Evolutionary conservation across 2,888 invertebrate species (phyloP), one percentile per base, ranked within the genome.

Genomic region (Cataglyphis albicans): DNA sequence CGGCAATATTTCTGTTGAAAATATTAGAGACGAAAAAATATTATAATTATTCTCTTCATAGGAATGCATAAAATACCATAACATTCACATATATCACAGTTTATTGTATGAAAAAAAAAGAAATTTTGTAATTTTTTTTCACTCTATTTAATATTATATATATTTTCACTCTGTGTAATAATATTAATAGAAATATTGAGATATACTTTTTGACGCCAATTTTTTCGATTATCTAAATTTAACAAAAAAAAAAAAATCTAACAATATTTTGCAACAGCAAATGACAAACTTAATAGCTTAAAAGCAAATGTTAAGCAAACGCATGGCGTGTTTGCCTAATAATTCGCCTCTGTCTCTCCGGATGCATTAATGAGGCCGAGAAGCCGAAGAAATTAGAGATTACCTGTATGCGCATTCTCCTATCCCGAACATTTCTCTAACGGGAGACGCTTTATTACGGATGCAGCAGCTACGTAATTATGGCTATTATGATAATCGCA

Each of bases 401-500:
- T 78, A 78, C 59, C 78, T 78, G 48, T 70, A 78, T 59, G 63
- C 63, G 44, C 44, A 12, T 59, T 21, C 41, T 25, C 21, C 48
- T 12, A 29, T n/a, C 18, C 41, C 63, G 12, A 5, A 15, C 57
- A 48, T 48, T 48, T 48, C 44, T 44, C 72, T 35, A 59, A 41
- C 68, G 41, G 67, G 21, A 32, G 41, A 57, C 84, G 84, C 84
- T 87, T 86, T 89, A 90, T 86, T 88, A 83, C 82, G 75, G 61
- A 87, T 82, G 83, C 86, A 83, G 82, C 85, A 87, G 82, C 84
- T 86, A 88, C 85, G 83, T 88, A 90, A 89, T 91, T 90, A 89
- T 88, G 81, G 82, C 89, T 87, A 91, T 92, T 92, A 91, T 91
- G 88, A 91, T 91, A 91, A 91, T 91, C 90, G 86, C 73, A 85